Conservation (phyloP, 1,140 invertebrate species). For the Euwallacea fornicatus region DNA sequence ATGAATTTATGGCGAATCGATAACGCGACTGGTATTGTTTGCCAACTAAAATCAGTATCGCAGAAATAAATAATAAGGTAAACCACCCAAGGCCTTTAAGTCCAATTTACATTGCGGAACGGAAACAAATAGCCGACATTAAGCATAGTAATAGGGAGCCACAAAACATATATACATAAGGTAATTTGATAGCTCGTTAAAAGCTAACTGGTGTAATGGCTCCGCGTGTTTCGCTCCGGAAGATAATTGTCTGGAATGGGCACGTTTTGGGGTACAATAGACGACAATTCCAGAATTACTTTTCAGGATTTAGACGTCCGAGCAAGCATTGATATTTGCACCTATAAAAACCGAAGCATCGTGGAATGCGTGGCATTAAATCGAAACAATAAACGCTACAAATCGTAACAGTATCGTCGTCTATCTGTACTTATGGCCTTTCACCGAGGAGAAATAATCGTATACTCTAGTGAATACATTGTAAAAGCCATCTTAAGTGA, state of each 20-base stretch:
- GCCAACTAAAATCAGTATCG: slow-evolving; percentile 20
- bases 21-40: slow-evolving; percentile 21
- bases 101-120: slow-evolving; percentile 33
- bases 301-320: too few relatives aligned
- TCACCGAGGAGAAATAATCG: too few relatives aligned
- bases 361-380: too few relatives aligned
- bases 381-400: too few relatives aligned
- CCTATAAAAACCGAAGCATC: too few relatives aligned
- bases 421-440: too few relatives aligned
- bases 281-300: too few relatives aligned
- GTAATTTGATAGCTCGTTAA: slow-evolving; percentile 33
- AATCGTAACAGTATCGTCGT: too few relatives aligned
- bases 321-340: too few relatives aligned
- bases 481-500: too few relatives aligned
- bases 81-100: slow-evolving; percentile 29
- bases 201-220: slow-evolving; percentile 22
- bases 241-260: slow-evolving; percentile 21
- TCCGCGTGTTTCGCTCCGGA: slow-evolving; percentile 7
- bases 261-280: neutral
- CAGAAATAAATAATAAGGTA: slow-evolving; percentile 34
- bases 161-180: slow-evolving; percentile 31
- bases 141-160: slow-evolving; percentile 25
- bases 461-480: too few relatives aligned
- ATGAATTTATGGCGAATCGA: slow-evolving; percentile 23
- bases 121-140: slow-evolving; percentile 30